A percentile compares a stretch with the other conserved stretches of the same genome.
Conservation (phyloP, 2,113 vertebrate genomes). For the Elanoides forficatus region DNA sequence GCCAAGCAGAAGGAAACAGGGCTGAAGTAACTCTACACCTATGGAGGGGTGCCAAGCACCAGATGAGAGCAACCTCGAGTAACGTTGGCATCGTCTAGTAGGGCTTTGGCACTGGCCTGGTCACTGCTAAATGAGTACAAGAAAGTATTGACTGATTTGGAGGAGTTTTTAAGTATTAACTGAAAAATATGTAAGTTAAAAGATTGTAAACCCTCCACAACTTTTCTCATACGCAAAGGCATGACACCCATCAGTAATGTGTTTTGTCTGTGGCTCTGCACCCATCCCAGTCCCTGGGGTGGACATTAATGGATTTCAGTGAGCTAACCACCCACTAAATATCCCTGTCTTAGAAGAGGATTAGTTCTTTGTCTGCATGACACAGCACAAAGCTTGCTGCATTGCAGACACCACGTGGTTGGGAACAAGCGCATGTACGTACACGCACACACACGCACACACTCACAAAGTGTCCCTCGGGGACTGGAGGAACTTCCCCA, state of each 20-base stretch:
- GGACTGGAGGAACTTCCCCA: neutral
- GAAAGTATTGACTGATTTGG: neutral
- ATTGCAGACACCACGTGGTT: slow-evolving; percentile 44
- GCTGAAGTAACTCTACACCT: neutral
- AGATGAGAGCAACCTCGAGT: neutral
- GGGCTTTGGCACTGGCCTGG: neutral
- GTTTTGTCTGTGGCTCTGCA: neutral
- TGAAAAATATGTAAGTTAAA: neutral
- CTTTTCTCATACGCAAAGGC: neutral
- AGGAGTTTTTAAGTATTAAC: neutral
- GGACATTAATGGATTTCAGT: neutral
- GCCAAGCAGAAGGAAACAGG: neutral
- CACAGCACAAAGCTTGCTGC: slow-evolving; percentile 59
- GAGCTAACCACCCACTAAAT: neutral
- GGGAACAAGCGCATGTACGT: neutral
- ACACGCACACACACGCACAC: neutral
- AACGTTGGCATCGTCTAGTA: accelerated
- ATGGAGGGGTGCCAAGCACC: neutral
- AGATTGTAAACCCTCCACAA: neutral
- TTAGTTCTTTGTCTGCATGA: slow-evolving; percentile 8
- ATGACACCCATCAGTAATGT: neutral
- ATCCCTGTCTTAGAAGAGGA: neutral
- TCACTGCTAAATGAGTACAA: neutral
- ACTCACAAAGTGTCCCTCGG: neutral
- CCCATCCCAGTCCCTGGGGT: neutral